phyloP scores from a whole-genome alignment of 2,797 vertebrate species.

The Oreonectes daqikongensis region DNA sequence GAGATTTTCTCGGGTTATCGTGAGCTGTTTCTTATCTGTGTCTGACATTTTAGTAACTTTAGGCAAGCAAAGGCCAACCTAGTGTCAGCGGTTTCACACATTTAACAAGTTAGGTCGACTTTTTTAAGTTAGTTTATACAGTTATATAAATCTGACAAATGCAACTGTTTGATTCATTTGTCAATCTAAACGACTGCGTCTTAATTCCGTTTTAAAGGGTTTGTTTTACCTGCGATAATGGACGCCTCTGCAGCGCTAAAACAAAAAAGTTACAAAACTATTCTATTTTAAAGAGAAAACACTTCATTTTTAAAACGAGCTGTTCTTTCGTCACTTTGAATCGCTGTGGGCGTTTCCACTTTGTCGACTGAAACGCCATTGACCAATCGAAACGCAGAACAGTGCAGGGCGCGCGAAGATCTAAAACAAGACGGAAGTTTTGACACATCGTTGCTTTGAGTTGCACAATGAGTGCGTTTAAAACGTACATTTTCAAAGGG shows the following conservation, averaged over 20 bases:
- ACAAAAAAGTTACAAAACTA: not conserved
- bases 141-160: not conserved
- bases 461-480: too few relatives aligned
- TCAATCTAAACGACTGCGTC: too few relatives aligned
- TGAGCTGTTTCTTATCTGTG: slow-evolving; percentile 17
- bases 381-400: slow-evolving; percentile 67
- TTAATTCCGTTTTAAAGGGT: too few relatives aligned
- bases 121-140: not conserved
- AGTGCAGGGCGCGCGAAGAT: slow-evolving; percentile 65
- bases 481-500: not conserved
- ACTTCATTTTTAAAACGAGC: not conserved
- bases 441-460: too few relatives aligned
- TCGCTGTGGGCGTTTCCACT: not conserved
- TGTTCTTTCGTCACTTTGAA: slow-evolving; percentile 13
- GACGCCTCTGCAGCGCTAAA: not conserved
- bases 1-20: not conserved
- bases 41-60: slow-evolving; percentile 22
- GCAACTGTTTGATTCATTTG: too few relatives aligned
- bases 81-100: slow-evolving; percentile 1
- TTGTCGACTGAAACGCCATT: not conserved
- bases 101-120: slow-evolving; percentile 16
- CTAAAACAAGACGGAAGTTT: slow-evolving; percentile 65
- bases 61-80: not conserved
- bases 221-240: too few relatives aligned
- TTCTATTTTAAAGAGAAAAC: not conserved